Base-by-base conservation (phyloP, 2,888 invertebrate genomes). In the Coleophora deauratella region DNA sequence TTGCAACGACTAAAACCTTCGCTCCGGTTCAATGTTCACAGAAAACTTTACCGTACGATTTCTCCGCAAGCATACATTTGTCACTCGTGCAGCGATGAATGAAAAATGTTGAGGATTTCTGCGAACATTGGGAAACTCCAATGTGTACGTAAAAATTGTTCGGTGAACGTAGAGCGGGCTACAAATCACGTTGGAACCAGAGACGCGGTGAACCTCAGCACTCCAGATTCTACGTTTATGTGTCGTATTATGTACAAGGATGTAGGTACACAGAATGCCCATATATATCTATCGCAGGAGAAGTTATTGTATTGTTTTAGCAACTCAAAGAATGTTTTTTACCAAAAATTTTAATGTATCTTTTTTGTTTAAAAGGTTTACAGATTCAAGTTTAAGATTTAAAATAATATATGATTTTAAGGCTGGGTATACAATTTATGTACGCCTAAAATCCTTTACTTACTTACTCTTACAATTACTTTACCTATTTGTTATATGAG, bases 1-100 rank as follows among this genome's bases (percentile, higher is more conserved):
- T 54, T 53, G 54, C 44, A 21, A 6, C 38, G 39, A 43, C 45
- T 57, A 50, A 21, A 35, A 13, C 7, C 9, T 15, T 13, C 15
- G 14, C 14, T 35, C 3, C 15, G 15, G 7, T 33, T 12, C 13
- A 33, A 13, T 8, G 7, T 14, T 21, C 21, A 6, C 21, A 21
- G 21, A 21, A 21, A 21, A 21, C 21, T 21, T 33, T 33, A 9
- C 13, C 15, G 15, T 9, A 37, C 28, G 9, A 2, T 31, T 2
- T 28, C 27, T 34, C 10, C 34, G 28, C 27, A 28, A 34, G 39
- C 27, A 13, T 27, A 27, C 27, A 41, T 41, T 33, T 37, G 38
- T 42, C 35, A 42, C 13, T 27, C 6, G 13, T 21, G 13, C n/a
- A 13, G 27, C 38, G 35, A 34, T 35, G 42, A 38, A 31, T 30